These are phyloP conservation scores for Rhabditophanes sp. DNA, from an alignment of 2,888 invertebrate genomes.

Conservation along the genomic window DNA sequence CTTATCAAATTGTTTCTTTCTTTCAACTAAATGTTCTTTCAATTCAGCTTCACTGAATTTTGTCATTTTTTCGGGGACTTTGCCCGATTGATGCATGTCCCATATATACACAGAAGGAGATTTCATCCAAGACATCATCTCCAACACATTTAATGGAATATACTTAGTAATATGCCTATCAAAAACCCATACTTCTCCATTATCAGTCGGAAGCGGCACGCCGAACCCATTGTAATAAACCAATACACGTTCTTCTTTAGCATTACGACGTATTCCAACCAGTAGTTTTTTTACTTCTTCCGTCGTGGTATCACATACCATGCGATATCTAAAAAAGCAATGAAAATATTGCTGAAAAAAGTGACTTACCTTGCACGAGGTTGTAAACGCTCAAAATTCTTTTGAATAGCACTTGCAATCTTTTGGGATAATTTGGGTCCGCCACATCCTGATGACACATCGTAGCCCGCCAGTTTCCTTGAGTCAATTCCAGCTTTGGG, in stretches of 20 bases:
- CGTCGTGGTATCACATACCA: conserved; percentile 84
- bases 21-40: too few species aligned
- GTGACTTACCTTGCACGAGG: conserved; percentile 61
- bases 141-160: conserved; percentile 92
- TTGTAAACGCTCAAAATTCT: conserved; percentile 96
- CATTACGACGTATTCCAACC: conserved; percentile 76
- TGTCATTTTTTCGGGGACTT: too few species aligned
- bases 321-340: conserved; percentile 61
- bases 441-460: conserved; percentile 67
- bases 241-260: conserved; percentile 89
- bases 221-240: conserved; percentile 99
- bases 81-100: too few species aligned
- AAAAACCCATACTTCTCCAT: conserved; percentile 74
- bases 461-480: conserved; percentile 72
- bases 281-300: conserved; percentile 95
- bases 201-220: conserved; percentile 86
- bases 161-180: conserved; percentile 89
- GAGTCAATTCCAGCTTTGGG: conserved; percentile 88
- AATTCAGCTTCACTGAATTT: neutral
- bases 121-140: conserved; percentile 97
- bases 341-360: neutral
- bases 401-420: conserved; percentile 75
- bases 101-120: conserved; percentile 87
- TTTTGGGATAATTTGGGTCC: conserved; percentile 61
- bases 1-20: too few species aligned